Percentiles rank a stretch among this genome's conserved stretches.
These are phyloP conservation scores for Cephalophus harveyi DNA, from an alignment of 2,113 vertebrate species.

Conservation along the genomic window DNA sequence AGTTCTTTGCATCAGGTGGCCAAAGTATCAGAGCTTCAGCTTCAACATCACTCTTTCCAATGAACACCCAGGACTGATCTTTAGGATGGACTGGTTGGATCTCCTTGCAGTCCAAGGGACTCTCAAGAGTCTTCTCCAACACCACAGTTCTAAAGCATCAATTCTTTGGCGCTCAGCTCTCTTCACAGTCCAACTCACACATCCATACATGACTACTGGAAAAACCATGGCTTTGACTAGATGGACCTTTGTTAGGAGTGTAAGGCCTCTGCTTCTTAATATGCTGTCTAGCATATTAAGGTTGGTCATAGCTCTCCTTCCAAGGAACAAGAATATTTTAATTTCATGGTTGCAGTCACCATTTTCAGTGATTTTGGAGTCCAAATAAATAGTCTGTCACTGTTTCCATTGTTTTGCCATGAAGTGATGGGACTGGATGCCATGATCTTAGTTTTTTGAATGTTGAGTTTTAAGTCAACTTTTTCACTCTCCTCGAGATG, in stretches of 20 bases:
- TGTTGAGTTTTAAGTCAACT: not conserved
- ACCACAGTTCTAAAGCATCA: not conserved
- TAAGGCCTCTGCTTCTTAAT: not conserved
- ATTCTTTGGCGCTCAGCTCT: rapidly evolving
- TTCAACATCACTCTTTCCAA: not conserved
- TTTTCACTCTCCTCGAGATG: not conserved
- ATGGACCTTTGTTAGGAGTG: not conserved
- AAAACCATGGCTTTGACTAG: not conserved
- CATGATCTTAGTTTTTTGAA: not conserved
- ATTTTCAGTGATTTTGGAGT: not conserved
- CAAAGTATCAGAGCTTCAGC: not conserved
- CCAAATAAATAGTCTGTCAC: not conserved
- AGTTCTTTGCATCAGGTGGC: not conserved
- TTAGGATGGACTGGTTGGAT: not conserved
- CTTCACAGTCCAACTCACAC: not conserved
- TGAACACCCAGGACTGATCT: not conserved
- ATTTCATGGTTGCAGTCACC: not conserved
- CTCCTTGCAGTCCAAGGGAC: not conserved
- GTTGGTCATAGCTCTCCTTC: not conserved
- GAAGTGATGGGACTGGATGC: not conserved
- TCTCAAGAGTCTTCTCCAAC: not conserved
- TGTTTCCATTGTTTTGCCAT: not conserved
- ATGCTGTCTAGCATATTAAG: not conserved
- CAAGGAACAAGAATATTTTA: not conserved
- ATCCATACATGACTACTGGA: not conserved